phyloP scores from a whole-genome alignment of 2,888 invertebrate species.

The Belgica antarctica region DNA sequence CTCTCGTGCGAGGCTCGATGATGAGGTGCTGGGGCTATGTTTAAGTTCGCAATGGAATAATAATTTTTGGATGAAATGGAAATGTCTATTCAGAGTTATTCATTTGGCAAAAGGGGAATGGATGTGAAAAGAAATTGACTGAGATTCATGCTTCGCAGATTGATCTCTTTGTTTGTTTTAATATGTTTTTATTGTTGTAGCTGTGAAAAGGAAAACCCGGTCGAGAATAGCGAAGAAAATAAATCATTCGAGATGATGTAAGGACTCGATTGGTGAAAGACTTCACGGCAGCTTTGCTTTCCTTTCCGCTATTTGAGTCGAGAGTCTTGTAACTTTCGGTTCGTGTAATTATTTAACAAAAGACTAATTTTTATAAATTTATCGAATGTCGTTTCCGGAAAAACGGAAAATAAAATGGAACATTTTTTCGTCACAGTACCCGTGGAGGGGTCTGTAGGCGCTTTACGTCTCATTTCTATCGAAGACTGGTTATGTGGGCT shows the following conservation, averaged over 20 bases:
- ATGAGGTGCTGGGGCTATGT: background rate
- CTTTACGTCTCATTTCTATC: no score
- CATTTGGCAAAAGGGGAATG: background rate
- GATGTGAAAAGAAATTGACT: background rate
- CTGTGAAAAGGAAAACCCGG: slow-evolving; percentile 1
- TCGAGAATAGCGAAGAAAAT: no score
- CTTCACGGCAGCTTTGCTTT: background rate
- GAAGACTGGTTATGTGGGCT: background rate
- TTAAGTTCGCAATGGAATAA: slow-evolving; percentile 18
- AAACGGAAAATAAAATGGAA: slow-evolving; percentile 4
- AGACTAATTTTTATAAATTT: slow-evolving; percentile 22
- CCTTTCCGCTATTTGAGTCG: no score
- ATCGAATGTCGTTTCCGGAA: slow-evolving; percentile 20
- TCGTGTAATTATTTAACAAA: slow-evolving; percentile 10
- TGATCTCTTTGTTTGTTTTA: slow-evolving; percentile 23
- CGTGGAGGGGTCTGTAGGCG: no score
- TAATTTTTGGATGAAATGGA: slow-evolving; percentile 17
- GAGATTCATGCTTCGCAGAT: slow-evolving; percentile 8
- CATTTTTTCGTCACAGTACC: background rate
- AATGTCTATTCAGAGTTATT: slow-evolving; percentile 5
- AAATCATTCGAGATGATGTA: slow-evolving; percentile 20
- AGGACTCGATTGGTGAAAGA: slow-evolving; percentile 1
- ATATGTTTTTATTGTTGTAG: slow-evolving; percentile 11
- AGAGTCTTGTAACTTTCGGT: background rate
- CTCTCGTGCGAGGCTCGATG: slow-evolving; percentile 1